Evolutionary conservation across 2,888 invertebrate genomes (phyloP).

Genomic region (Eristalis intricaria): DNA sequence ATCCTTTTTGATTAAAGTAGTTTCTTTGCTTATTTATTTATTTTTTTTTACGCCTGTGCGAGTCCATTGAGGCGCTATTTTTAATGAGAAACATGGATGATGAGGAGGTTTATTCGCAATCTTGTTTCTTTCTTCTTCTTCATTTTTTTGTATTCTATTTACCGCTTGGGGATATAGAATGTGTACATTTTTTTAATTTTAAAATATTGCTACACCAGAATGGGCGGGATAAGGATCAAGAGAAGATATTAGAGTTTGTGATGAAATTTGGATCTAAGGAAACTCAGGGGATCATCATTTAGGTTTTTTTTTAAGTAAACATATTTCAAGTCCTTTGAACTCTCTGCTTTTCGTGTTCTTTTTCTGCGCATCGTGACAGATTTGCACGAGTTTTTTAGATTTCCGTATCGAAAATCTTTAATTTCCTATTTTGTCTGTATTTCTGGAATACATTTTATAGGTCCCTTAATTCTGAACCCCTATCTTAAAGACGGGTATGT

Average conservation of each 20-base stretch:
- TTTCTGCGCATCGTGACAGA: too few relatives aligned
- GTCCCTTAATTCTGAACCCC: too few relatives aligned
- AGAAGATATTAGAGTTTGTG: not conserved
- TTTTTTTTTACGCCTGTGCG: not conserved
- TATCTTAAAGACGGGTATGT: too few relatives aligned
- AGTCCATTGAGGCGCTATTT: slow-evolving; percentile 23
- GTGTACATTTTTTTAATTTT: slow-evolving; percentile 13
- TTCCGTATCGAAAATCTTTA: too few relatives aligned
- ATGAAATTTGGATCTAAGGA: not conserved
- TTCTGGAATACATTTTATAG: too few relatives aligned
- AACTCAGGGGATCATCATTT: not conserved
- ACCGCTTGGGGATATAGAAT: not conserved
- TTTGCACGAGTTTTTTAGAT: too few relatives aligned
- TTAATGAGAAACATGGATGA: slow-evolving; percentile 14
- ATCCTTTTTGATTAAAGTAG: slow-evolving; percentile 53
- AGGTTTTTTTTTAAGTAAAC: too few relatives aligned
- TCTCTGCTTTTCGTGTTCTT: too few relatives aligned
- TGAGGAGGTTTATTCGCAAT: slow-evolving; percentile 6
- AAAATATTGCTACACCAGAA: not conserved
- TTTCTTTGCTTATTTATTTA: slow-evolving; percentile 29
- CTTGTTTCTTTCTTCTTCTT: not conserved
- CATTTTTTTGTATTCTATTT: slow-evolving; percentile 18
- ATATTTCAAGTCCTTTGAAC: too few relatives aligned
- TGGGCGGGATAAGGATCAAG: not conserved
- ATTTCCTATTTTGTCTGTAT: too few relatives aligned